Conservation (phyloP, 2,888 invertebrate genomes). For the Schizotus pectinicornis region DNA sequence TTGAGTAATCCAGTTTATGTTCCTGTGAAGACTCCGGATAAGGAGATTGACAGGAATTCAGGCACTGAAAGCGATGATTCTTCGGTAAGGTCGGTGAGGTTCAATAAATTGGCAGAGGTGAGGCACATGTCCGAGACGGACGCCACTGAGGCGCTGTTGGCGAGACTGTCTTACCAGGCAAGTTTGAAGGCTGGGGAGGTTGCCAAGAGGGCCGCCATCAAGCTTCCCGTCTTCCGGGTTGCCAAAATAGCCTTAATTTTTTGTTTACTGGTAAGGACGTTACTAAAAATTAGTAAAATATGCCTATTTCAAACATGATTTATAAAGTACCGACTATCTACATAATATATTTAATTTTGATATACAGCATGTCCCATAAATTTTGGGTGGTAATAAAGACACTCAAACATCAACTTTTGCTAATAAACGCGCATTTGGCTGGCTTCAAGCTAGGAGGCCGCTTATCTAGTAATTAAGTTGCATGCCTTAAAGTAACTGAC, state of each 20-base stretch:
- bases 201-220: conserved; percentile 76
- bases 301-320: no score
- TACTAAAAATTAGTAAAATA: no score
- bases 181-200: conserved; percentile 83
- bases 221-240: conserved; percentile 76
- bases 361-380: no score
- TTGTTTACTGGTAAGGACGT: conserved; percentile 74
- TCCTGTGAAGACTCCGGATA: conserved; percentile 78
- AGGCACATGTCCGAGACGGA: conserved; percentile 88
- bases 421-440: no score
- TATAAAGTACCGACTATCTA: no score
- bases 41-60: conserved; percentile 63
- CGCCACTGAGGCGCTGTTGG: conserved; percentile 91
- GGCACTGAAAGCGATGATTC: conserved; percentile 87
- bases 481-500: background rate
- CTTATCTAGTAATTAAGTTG: conserved; percentile 4
- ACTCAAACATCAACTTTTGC: no score
- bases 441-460: no score
- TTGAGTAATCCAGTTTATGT: conserved; percentile 90
- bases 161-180: conserved; percentile 93
- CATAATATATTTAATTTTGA: no score
- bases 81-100: conserved; percentile 81
- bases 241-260: conserved; percentile 86
- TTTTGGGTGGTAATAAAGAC: no score
- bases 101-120: conserved; percentile 86